A percentile compares a stretch with the other conserved stretches of the same genome.
phyloP scores from a whole-genome alignment of 2,113 vertebrate genomes.

The Haemorhous mexicanus region DNA sequence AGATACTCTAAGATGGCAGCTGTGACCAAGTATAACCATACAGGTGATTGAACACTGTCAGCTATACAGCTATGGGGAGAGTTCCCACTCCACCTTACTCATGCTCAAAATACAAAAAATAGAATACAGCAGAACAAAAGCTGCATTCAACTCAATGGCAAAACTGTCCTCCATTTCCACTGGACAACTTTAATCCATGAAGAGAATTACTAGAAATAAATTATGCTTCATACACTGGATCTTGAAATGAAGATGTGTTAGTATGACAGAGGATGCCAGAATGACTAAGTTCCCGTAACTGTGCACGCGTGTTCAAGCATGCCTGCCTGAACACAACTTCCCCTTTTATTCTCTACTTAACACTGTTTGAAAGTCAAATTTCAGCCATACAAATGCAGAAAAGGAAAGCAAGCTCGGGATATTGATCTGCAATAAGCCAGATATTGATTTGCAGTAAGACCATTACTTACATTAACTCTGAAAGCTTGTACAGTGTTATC shows the following conservation, averaged over 20 bases:
- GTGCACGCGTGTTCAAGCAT: not conserved
- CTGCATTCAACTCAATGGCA: not conserved
- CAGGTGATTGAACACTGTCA: not conserved
- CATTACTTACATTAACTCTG: constrained; percentile 91
- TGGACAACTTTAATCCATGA: not conserved
- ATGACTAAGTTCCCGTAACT: not conserved
- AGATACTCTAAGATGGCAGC: not conserved
- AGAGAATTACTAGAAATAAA: not conserved
- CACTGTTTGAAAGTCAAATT: not conserved
- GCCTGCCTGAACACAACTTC: not conserved
- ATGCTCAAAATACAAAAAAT: not conserved
- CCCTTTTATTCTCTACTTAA: not conserved
- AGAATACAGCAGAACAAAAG: not conserved
- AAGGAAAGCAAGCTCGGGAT: not conserved
- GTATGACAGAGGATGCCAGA: not conserved
- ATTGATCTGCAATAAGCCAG: not conserved
- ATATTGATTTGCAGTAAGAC: not conserved
- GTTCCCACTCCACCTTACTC: not conserved
- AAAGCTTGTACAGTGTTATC: constrained; percentile 96
- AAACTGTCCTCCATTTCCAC: not conserved
- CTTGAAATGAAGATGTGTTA: not conserved
- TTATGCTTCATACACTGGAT: not conserved
- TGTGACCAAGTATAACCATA: not conserved
- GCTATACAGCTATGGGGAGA: not conserved
- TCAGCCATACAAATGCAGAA: not conserved